phyloP scores from a whole-genome alignment of 2,888 invertebrate genomes.

The Heliconius cydno region DNA sequence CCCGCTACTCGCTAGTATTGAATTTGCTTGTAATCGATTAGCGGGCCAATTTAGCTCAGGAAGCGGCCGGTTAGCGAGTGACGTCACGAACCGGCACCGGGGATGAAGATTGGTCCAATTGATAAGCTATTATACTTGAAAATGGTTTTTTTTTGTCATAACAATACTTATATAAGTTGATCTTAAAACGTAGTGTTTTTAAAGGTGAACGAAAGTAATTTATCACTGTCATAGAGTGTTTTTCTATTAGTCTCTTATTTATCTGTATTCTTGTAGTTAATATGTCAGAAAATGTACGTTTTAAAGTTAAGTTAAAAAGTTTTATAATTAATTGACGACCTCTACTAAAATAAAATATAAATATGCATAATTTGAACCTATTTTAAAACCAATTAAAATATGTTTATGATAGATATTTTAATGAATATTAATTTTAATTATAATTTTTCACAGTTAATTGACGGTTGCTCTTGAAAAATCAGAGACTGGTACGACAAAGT shows the following conservation, averaged over 20 bases:
- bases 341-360: not conserved
- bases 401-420: not conserved
- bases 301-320: too few relatives aligned
- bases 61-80: conserved; percentile 61
- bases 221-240: not conserved
- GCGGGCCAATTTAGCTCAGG: conserved; percentile 58
- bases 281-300: not conserved
- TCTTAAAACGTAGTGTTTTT: not conserved
- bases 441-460: not conserved
- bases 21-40: conserved; percentile 52
- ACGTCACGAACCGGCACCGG: conserved; percentile 57
- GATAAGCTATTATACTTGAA: conserved; percentile 3
- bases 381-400: not conserved
- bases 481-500: not conserved
- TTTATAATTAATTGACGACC: not conserved
- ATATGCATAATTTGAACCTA: not conserved
- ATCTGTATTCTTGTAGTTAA: not conserved
- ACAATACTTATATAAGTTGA: not conserved
- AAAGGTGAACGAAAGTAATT: not conserved
- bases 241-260: not conserved
- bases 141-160: not conserved
- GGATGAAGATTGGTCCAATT: conserved; percentile 36
- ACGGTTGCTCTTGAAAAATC: not conserved
- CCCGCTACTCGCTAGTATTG: conserved; percentile 49
- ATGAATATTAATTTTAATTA: not conserved